A percentile compares a stretch with the other conserved stretches of the same genome.
These are phyloP conservation scores for Coptotermes formosanus DNA, from an alignment of 1,140 invertebrate genomes.

Conservation along the genomic window DNA sequence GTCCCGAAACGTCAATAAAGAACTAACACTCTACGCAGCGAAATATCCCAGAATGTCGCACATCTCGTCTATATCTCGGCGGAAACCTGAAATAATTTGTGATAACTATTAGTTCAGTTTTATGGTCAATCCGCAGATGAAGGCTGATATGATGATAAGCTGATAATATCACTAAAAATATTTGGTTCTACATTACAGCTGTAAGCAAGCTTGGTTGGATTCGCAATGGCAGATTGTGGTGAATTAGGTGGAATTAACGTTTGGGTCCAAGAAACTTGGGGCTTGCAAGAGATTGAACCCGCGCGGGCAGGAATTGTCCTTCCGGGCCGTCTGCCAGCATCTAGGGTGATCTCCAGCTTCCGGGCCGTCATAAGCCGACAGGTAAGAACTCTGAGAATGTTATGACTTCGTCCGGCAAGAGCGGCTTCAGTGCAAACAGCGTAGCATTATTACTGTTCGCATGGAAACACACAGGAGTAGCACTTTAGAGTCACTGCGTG, in stretches of 20 bases:
- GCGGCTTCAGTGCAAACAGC: background rate
- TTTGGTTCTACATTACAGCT: too few species aligned
- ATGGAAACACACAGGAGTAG: background rate
- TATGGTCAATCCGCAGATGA: too few species aligned
- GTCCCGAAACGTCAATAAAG: too few species aligned
- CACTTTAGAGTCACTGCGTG: too few species aligned
- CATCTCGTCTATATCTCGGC: too few species aligned
- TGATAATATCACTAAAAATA: too few species aligned
- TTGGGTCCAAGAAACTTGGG: background rate
- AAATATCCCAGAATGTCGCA: too few species aligned
- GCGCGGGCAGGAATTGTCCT: background rate
- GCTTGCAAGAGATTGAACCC: background rate
- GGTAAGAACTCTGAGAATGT: background rate
- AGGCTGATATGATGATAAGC: too few species aligned
- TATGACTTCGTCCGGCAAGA: background rate
- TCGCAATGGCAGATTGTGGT: background rate
- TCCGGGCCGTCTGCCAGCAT: background rate
- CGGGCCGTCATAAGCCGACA: background rate
- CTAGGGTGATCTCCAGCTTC: background rate
- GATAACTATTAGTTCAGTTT: too few species aligned
- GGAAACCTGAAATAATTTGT: too few species aligned
- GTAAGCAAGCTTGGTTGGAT: too few species aligned
- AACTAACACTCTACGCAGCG: too few species aligned
- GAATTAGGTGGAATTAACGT: background rate
- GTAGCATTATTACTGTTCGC: background rate